A percentile compares a stretch with the other conserved stretches of the same genome.
Evolutionary conservation across 37 sponge, comb jelly and placozoan genomes (phyloP).

Genomic region (Agelas oroides): DNA sequence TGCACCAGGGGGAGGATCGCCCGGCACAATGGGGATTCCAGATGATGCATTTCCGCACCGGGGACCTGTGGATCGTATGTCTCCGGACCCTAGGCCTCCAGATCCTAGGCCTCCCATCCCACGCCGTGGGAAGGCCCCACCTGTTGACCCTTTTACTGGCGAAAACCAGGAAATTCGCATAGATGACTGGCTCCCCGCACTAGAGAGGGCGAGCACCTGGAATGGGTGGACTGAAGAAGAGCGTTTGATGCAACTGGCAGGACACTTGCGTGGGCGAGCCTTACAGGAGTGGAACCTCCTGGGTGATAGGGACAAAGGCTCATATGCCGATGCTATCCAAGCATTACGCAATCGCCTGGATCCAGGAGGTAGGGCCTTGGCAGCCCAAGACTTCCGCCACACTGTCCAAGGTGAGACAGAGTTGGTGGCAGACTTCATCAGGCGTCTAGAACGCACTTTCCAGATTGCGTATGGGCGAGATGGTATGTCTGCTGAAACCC

Average conservation of each 20-base stretch:
- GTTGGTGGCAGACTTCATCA: slow-evolving; percentile 37
- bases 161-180: slow-evolving; percentile 47
- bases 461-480: slow-evolving; percentile 20
- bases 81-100: background rate
- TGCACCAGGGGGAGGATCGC: no score
- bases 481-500: background rate
- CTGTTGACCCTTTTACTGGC: slow-evolving; percentile 53
- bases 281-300: slow-evolving; percentile 69
- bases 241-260: slow-evolving; percentile 61
- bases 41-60: no score
- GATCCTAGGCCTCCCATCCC: background rate
- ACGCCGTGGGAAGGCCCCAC: slow-evolving; percentile 27
- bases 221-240: slow-evolving; percentile 60
- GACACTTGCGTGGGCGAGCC: slow-evolving; percentile 57
- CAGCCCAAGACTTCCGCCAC: slow-evolving; percentile 59
- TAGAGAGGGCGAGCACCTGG: slow-evolving; percentile 43
- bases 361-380: slow-evolving; percentile 25
- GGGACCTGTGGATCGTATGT: background rate
- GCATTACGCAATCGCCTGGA: slow-evolving; percentile 32
- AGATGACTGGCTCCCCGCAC: slow-evolving; percentile 60
- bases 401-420: slow-evolving; percentile 27
- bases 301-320: background rate
- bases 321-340: background rate
- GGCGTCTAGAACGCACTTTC: no score
- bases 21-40: background rate